These are phyloP conservation scores for Drosophila fungiperda DNA, from an alignment of 2,888 invertebrate species.

Conservation along the genomic window DNA sequence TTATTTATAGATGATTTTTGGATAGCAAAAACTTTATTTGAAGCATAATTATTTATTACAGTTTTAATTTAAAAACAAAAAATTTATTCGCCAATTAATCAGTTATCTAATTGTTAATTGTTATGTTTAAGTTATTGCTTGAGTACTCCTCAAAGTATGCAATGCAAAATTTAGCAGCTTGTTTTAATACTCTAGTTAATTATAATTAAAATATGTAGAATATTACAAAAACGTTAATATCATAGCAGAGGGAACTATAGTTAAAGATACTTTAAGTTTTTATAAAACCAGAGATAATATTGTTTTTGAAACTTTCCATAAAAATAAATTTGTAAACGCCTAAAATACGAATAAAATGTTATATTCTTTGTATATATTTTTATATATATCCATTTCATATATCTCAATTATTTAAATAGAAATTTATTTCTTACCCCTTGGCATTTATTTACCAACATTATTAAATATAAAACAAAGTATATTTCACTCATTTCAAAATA, in stretches of 20 bases:
- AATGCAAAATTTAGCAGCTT: not conserved
- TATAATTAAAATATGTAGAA: not conserved
- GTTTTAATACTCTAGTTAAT: not conserved
- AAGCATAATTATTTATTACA: not conserved
- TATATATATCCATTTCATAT: not conserved
- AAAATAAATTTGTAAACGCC: not conserved
- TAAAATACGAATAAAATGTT: too few relatives aligned
- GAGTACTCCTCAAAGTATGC: constrained; percentile 38
- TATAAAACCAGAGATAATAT: not conserved
- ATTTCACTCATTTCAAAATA: not conserved
- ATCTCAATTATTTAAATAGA: not conserved
- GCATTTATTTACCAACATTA: not conserved
- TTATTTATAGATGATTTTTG: not conserved
- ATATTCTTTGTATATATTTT: not conserved
- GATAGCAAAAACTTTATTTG: not conserved
- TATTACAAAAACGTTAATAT: not conserved
- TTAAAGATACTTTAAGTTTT: not conserved
- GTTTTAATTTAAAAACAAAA: not conserved
- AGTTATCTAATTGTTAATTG: not conserved
- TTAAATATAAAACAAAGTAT: not conserved
- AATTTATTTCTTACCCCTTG: not conserved
- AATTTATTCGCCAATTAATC: not conserved
- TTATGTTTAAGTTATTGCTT: not conserved
- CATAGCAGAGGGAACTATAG: not conserved
- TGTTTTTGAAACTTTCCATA: rapidly evolving